Percentiles rank a stretch among this genome's conserved stretches.
Evolutionary conservation across 2,888 invertebrate genomes (phyloP).

Genomic region (Xylophagus ater): DNA sequence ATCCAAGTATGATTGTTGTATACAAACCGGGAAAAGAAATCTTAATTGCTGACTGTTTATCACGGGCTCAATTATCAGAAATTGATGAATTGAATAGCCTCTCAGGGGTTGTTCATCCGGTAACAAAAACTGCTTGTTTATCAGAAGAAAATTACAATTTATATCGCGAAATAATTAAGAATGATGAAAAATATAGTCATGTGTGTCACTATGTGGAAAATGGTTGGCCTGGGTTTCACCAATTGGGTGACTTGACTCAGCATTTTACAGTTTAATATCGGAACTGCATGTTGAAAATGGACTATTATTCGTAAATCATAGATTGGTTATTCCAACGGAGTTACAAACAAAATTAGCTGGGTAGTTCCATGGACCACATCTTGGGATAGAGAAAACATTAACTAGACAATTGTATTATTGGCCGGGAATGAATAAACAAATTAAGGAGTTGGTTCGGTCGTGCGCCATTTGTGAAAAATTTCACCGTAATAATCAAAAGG

Average conservation of each 20-base stretch:
- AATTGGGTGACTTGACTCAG: conserved; percentile 11
- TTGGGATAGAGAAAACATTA: conserved; percentile 14
- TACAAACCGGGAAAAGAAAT: conserved; percentile 11
- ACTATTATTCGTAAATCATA: no score
- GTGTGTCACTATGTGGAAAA: conserved; percentile 4
- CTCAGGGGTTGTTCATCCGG: conserved; percentile 1
- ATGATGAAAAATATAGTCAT: conserved; percentile 10
- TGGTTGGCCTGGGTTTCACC: conserved; percentile 15
- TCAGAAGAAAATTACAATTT: conserved; percentile 14
- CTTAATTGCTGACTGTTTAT: conserved; percentile 5
- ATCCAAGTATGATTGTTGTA: conserved; percentile 8
- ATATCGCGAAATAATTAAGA: conserved; percentile 7
- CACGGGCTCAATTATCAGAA: conserved; percentile 2
- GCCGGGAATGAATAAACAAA: conserved; percentile 13
- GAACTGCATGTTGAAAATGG: no score
- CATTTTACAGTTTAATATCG: conserved; percentile 10
- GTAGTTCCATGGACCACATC: no score
- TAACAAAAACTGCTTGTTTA: conserved; percentile 11
- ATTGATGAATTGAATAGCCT: conserved; percentile 4
- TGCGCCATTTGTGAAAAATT: conserved; percentile 16
- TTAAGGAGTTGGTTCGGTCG: conserved; percentile 9
- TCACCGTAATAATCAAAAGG: conserved; percentile 13
- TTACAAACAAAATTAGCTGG: no score
- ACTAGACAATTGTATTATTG: conserved; percentile 12
- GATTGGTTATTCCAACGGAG: no score